Conservation (phyloP, 2,888 invertebrate species). For the Callinectes sapidus region DNA sequence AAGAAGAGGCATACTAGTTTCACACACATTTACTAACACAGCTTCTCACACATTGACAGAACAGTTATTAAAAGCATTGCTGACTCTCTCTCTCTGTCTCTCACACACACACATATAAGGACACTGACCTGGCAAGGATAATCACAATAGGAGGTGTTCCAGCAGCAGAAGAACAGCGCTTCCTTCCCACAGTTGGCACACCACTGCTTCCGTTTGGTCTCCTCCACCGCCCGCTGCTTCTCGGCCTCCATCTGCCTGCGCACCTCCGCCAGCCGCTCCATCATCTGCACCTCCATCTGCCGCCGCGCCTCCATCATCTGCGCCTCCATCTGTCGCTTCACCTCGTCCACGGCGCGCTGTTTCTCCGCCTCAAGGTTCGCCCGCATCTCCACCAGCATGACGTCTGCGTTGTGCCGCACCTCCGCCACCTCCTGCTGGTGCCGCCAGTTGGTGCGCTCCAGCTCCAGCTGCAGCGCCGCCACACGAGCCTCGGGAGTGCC, state of each 20-base stretch:
- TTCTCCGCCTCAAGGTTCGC: constrained; percentile 84
- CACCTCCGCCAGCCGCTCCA: constrained; percentile 80
- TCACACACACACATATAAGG: background rate
- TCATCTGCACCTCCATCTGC: constrained; percentile 83
- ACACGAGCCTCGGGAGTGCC: constrained; percentile 80
- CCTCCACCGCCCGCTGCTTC: constrained; percentile 83
- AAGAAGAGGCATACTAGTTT: too few relatives aligned
- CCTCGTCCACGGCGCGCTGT: constrained; percentile 81
- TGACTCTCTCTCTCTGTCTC: too few relatives aligned
- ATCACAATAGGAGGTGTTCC: constrained; percentile 97
- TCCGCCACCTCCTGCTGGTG: constrained; percentile 86
- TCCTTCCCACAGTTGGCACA: constrained; percentile 91
- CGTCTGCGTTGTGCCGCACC: constrained; percentile 84
- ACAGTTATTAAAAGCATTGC: too few relatives aligned
- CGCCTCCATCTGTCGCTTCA: constrained; percentile 81
- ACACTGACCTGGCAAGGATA: constrained; percentile 84
- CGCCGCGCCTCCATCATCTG: constrained; percentile 84
- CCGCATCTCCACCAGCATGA: constrained; percentile 83
- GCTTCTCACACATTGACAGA: too few relatives aligned
- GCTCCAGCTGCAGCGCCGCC: constrained; percentile 81
- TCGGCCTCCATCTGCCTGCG: constrained; percentile 83
- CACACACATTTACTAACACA: too few relatives aligned
- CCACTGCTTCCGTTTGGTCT: constrained; percentile 93
- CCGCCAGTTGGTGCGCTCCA: constrained; percentile 84
- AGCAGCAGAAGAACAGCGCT: constrained; percentile 95